Conservation (phyloP, 2,797 vertebrate genomes). For the Pachyuromys duprasi region DNA sequence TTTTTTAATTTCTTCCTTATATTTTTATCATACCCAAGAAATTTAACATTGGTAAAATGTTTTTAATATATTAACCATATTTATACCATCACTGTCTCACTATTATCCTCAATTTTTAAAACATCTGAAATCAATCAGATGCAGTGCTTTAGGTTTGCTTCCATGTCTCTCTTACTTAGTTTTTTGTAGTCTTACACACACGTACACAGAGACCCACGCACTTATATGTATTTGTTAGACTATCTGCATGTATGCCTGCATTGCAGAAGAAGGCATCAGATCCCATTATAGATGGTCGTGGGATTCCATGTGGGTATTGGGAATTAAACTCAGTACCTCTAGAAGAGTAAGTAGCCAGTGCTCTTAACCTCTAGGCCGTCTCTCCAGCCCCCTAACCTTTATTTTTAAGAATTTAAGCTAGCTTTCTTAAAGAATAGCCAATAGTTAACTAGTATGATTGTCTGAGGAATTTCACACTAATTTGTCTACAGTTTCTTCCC, state of each 20-base stretch:
- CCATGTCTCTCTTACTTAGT: not conserved
- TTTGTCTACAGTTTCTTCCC: not conserved
- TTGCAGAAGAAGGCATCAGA: not conserved
- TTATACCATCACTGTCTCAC: not conserved
- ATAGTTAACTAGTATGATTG: not conserved
- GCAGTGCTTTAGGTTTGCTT: slow-evolving; percentile 15
- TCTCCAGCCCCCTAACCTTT: not conserved
- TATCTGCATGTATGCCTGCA: not conserved
- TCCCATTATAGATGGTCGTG: not conserved
- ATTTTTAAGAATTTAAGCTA: slow-evolving; percentile 10
- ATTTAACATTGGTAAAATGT: slow-evolving; percentile 22
- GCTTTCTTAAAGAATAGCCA: not conserved
- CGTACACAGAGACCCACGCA: not conserved
- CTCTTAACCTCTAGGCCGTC: not conserved
- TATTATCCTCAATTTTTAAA: slow-evolving; percentile 34
- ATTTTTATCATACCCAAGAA: slow-evolving; percentile 38
- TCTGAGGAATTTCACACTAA: not conserved
- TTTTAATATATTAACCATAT: slow-evolving; percentile 1
- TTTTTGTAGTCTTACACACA: slow-evolving; percentile 26
- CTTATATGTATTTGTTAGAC: not conserved
- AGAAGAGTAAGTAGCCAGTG: not conserved
- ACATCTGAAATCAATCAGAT: slow-evolving; percentile 6
- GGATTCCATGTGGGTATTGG: no score
- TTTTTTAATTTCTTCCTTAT: not conserved
- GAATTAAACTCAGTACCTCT: not conserved